phyloP scores from a whole-genome alignment of 2,888 invertebrate genomes.

The Pristionchus entomophagus region DNA sequence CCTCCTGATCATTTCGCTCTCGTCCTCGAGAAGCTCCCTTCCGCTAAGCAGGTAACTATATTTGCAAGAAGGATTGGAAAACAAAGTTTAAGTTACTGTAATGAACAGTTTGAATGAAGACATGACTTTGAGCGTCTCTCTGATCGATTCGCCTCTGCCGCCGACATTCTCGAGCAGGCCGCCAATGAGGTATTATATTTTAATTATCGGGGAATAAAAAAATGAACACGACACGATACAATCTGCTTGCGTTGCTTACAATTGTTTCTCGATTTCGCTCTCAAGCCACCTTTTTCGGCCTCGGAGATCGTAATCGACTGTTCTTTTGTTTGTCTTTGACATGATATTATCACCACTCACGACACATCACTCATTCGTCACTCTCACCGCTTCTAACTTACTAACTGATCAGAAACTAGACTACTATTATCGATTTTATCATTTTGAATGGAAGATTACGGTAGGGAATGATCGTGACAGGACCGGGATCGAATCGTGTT shows the following conservation, averaged over 20 bases:
- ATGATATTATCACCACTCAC: background rate
- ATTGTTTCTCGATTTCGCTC: background rate
- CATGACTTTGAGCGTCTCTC: slow-evolving; percentile 41
- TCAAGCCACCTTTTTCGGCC: background rate
- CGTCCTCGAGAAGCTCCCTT: slow-evolving; percentile 63
- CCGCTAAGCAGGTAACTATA: slow-evolving; percentile 59
- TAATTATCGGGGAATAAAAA: background rate
- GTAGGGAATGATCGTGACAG: background rate
- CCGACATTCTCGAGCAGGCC: slow-evolving; percentile 29
- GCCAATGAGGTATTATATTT: background rate
- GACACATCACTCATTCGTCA: background rate
- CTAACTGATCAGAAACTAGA: background rate
- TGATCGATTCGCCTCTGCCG: slow-evolving; percentile 45
- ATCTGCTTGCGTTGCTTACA: slow-evolving; percentile 13
- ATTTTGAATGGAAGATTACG: background rate
- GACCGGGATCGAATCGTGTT: background rate
- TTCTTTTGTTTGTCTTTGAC: background rate
- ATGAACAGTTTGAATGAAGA: background rate
- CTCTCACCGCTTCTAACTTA: background rate
- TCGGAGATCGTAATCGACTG: slow-evolving; percentile 1
- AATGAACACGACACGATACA: background rate
- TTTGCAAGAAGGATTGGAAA: background rate
- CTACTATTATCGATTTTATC: background rate
- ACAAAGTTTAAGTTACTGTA: background rate
- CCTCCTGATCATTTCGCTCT: slow-evolving; percentile 91